A percentile compares a stretch with the other conserved stretches of the same genome.
Evolutionary conservation across 2,888 invertebrate genomes (phyloP).

Genomic region (Rhaphigaster nebulosa): DNA sequence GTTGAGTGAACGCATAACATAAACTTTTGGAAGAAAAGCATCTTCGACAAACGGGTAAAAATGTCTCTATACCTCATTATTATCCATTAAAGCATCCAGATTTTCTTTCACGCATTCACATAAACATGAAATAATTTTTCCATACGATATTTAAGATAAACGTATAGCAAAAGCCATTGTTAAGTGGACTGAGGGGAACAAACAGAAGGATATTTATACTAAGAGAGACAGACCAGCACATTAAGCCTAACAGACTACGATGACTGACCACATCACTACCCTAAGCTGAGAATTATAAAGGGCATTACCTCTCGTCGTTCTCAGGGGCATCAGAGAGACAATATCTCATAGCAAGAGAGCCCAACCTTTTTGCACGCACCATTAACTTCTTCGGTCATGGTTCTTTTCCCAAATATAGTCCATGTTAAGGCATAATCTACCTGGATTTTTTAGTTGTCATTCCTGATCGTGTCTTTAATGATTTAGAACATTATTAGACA

Average conservation of each 20-base stretch:
- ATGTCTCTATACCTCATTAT: not conserved
- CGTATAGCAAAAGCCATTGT: not conserved
- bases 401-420: not conserved
- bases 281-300: conserved; percentile 31
- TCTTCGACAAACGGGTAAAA: too few relatives aligned
- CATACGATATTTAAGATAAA: not conserved
- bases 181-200: not conserved
- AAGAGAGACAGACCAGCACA: not conserved
- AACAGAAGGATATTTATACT: not conserved
- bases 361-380: not conserved
- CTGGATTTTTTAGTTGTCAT: not conserved
- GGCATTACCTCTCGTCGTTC: not conserved
- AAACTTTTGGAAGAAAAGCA: too few relatives aligned
- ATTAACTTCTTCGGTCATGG: not conserved
- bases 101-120: not conserved
- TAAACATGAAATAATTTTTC: not conserved
- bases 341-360: not conserved
- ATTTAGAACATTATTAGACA: not conserved
- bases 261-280: not conserved
- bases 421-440: not conserved
- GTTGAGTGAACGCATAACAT: too few relatives aligned
- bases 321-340: not conserved
- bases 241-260: not conserved
- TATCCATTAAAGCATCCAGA: not conserved
- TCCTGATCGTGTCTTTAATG: not conserved